Percentiles rank a stretch among this genome's conserved stretches.
Conservation (phyloP, 2,113 vertebrate species). For the Mystacornis crossleyi region DNA sequence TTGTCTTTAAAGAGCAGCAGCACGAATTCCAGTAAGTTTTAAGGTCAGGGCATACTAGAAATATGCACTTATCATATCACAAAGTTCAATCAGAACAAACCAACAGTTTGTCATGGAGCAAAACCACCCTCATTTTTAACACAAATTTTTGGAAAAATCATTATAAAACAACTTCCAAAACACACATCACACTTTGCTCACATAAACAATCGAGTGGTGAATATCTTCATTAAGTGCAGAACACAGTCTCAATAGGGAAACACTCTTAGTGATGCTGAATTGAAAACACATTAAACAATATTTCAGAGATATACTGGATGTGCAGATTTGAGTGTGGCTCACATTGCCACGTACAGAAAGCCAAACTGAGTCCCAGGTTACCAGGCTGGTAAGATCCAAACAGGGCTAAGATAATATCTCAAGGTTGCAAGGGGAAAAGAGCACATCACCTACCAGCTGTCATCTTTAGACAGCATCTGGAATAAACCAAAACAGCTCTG, state of each 20-base stretch:
- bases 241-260: not conserved
- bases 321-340: not conserved
- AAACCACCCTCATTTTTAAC: not conserved
- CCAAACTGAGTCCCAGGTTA: not conserved
- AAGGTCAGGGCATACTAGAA: not conserved
- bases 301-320: not conserved
- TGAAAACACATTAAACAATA: not conserved
- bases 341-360: not conserved
- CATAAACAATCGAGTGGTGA: not conserved
- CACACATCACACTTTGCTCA: not conserved
- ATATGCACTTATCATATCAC: not conserved
- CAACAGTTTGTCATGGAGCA: not conserved
- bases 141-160: not conserved
- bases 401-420: not conserved
- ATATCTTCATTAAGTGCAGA: not conserved
- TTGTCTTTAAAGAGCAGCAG: not conserved
- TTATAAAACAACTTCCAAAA: not conserved
- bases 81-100: not conserved
- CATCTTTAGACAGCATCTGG: not conserved
- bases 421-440: not conserved
- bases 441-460: not conserved
- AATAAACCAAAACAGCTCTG: not conserved
- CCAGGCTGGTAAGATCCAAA: not conserved
- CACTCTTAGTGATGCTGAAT: not conserved
- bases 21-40: not conserved